A percentile compares a stretch with the other conserved stretches of the same genome.
Evolutionary conservation across 2,797 vertebrate genomes (phyloP).

Genomic region (Rachycentron canadum): DNA sequence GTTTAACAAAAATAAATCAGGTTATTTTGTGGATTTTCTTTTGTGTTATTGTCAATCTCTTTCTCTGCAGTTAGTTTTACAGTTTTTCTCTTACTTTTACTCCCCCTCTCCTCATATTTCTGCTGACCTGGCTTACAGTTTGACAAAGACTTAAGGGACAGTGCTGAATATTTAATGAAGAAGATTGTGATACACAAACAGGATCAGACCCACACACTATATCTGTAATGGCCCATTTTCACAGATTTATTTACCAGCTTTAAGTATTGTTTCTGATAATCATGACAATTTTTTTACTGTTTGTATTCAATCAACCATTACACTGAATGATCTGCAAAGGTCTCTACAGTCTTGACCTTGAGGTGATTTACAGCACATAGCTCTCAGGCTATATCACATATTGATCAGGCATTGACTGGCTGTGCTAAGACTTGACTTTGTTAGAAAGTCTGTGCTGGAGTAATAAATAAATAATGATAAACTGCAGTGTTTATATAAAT

Average conservation of each 20-base stretch:
- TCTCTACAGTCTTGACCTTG: conserved; percentile 29
- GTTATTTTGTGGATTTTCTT: conserved; percentile 5
- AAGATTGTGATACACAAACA: conserved; percentile 32
- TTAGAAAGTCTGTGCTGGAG: background rate
- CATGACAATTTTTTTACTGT: conserved; percentile 9
- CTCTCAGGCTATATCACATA: conserved; percentile 66
- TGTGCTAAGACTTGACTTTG: conserved; percentile 22
- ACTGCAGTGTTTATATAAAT: conserved; percentile 37
- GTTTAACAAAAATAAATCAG: background rate
- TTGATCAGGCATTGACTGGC: conserved; percentile 60
- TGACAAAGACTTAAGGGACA: conserved; percentile 39
- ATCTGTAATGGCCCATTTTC: background rate
- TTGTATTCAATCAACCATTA: conserved; percentile 7
- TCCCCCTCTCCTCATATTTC: conserved; percentile 68
- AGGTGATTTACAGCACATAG: conserved; percentile 30
- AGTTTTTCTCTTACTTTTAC: background rate
- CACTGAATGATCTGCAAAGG: background rate
- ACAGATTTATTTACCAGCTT: background rate
- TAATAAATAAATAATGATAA: conserved; percentile 50
- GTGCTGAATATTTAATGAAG: conserved; percentile 69
- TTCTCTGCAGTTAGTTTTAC: background rate
- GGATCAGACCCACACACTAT: conserved; percentile 10
- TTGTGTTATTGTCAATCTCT: background rate
- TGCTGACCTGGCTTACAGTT: conserved; percentile 66
- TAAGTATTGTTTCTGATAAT: background rate